phyloP scores from a whole-genome alignment of 2,888 invertebrate genomes.

The Romanomermis culicivorax region DNA sequence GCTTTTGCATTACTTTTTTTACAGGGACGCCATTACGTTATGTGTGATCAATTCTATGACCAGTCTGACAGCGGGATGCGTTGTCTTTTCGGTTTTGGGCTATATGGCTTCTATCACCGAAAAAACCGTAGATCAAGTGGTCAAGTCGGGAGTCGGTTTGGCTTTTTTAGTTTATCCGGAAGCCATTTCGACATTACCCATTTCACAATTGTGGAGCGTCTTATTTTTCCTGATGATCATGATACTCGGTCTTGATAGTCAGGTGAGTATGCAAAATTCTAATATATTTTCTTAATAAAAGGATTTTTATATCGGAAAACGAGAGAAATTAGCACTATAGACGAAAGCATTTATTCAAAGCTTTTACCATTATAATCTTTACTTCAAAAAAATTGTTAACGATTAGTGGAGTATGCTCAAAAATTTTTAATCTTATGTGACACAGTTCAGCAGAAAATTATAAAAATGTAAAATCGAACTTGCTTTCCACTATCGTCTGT shows the following conservation, averaged over 20 bases:
- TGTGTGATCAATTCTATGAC: slow-evolving; percentile 10
- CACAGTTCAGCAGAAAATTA: no score
- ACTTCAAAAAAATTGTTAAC: no score
- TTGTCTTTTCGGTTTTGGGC: slow-evolving; percentile 14
- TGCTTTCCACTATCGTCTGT: no score
- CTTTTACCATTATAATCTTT: background rate
- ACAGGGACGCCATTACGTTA: slow-evolving; percentile 9
- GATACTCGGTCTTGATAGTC: slow-evolving; percentile 23
- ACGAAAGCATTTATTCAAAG: background rate
- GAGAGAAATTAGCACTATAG: background rate
- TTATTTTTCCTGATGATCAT: slow-evolving; percentile 28
- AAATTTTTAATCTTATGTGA: no score
- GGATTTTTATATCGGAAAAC: background rate
- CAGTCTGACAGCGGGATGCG: slow-evolving; percentile 11
- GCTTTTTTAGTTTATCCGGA: slow-evolving; percentile 31
- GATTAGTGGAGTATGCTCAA: no score
- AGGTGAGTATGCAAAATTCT: slow-evolving; percentile 8
- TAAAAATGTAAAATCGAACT: no score
- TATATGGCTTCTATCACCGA: slow-evolving; percentile 11
- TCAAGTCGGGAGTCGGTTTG: slow-evolving; percentile 29
- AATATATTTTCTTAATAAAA: background rate
- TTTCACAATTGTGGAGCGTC: slow-evolving; percentile 29
- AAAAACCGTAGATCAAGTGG: slow-evolving; percentile 19
- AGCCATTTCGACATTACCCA: slow-evolving; percentile 28
- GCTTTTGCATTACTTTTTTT: no score